phyloP scores from a whole-genome alignment of 2,888 invertebrate genomes.

The Melinopterus prodromus region DNA sequence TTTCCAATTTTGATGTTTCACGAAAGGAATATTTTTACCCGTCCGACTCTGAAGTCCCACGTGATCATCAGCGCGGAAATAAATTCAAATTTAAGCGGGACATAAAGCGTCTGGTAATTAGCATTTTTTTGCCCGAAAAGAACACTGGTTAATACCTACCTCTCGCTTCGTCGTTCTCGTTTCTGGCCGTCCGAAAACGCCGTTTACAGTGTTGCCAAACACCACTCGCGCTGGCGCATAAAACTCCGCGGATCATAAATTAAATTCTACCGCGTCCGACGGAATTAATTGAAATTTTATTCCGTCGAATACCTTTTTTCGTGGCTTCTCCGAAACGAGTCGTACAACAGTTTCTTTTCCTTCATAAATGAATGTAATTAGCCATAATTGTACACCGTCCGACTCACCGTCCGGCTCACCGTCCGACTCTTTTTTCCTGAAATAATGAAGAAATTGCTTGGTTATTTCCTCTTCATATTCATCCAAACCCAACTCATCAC shows the following conservation, averaged over 20 bases:
- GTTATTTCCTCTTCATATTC: no score
- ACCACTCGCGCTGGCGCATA: neutral
- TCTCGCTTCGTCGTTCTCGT: neutral
- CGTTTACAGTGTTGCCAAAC: conserved; percentile 4
- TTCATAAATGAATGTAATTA: no score
- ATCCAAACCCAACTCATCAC: no score
- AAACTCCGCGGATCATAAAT: neutral
- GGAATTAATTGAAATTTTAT: neutral
- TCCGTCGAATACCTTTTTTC: neutral
- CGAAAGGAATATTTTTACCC: neutral
- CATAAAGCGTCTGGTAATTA: neutral
- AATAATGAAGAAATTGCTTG: no score
- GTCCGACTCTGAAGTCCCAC: neutral
- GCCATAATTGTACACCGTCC: no score
- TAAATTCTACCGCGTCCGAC: neutral
- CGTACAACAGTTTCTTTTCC: no score
- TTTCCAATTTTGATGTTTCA: no score
- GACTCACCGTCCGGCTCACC: no score
- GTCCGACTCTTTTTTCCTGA: no score
- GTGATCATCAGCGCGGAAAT: neutral
- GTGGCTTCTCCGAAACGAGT: no score
- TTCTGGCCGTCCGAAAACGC: neutral
- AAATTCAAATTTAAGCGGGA: neutral
- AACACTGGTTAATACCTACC: neutral
- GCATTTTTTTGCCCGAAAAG: neutral